Conservation (phyloP, 2,113 vertebrate species). For the Proteles cristata region DNA sequence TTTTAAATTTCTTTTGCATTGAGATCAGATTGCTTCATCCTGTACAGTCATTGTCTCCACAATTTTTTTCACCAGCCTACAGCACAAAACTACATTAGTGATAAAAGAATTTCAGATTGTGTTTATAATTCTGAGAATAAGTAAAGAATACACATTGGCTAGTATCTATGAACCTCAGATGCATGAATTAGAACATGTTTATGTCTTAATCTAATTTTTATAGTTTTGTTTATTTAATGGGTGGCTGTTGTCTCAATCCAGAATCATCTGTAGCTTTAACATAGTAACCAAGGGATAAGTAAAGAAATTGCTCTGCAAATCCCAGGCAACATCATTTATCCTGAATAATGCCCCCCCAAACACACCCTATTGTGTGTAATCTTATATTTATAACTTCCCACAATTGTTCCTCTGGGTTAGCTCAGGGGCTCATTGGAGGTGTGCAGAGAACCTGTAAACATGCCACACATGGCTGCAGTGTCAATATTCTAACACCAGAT, state of each 20-base stretch:
- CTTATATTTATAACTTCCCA: neutral
- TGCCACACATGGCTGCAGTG: neutral
- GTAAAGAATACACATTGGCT: neutral
- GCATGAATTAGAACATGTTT: neutral
- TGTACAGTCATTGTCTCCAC: neutral
- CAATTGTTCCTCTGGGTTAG: accelerated
- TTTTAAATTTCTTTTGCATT: neutral
- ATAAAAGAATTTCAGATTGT: neutral
- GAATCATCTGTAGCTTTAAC: neutral
- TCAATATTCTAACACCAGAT: neutral
- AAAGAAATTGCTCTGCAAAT: neutral
- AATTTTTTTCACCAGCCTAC: neutral
- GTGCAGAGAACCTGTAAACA: accelerated
- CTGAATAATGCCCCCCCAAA: neutral
- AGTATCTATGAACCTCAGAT: neutral
- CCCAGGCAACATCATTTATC: neutral
- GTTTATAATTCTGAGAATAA: neutral
- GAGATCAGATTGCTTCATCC: neutral
- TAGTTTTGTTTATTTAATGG: neutral
- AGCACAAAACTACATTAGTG: neutral
- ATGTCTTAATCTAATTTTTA: neutral
- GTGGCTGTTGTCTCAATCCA: neutral
- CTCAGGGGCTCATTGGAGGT: neutral
- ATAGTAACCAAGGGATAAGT: neutral
- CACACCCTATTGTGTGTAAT: neutral